Evolutionary conservation across 2,888 invertebrate species (phyloP).

Genomic region (Agrotis segetum): DNA sequence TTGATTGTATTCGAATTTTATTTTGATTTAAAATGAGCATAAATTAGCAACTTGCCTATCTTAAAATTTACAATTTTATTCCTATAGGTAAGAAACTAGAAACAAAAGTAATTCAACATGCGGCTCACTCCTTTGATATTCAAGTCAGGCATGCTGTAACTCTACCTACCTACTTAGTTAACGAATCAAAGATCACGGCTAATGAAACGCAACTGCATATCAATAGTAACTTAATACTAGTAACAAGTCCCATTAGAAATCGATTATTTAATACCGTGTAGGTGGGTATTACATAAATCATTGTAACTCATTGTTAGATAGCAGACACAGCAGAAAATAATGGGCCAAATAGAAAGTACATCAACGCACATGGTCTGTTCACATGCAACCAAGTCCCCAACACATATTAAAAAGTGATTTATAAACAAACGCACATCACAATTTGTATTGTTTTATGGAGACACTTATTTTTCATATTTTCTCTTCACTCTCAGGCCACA

Average conservation of each 20-base stretch:
- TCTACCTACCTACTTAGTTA: slow-evolving; percentile 26
- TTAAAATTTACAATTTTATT: too few species aligned
- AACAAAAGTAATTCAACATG: background rate
- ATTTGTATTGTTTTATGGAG: slow-evolving; percentile 56
- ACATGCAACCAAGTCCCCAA: slow-evolving; percentile 68
- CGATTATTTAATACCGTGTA: slow-evolving; percentile 70
- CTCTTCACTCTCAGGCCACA: slow-evolving; percentile 22
- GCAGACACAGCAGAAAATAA: slow-evolving; percentile 69
- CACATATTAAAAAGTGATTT: slow-evolving; percentile 67
- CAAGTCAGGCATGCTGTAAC: slow-evolving; percentile 1
- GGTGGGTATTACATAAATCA: slow-evolving; percentile 74
- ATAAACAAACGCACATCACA: slow-evolving; percentile 47
- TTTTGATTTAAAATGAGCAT: slow-evolving; percentile 3
- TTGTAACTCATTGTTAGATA: slow-evolving; percentile 69
- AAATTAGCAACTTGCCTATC: background rate
- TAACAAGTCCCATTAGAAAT: slow-evolving; percentile 69
- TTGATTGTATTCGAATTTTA: slow-evolving; percentile 1
- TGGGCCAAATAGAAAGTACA: slow-evolving; percentile 76
- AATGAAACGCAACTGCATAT: slow-evolving; percentile 51
- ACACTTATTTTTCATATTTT: slow-evolving; percentile 47
- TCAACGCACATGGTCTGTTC: slow-evolving; percentile 67
- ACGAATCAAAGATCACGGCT: slow-evolving; percentile 39
- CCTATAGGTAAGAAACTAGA: too few species aligned
- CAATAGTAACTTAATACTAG: slow-evolving; percentile 52
- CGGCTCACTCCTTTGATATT: slow-evolving; percentile 11